Evolutionary conservation across 2,113 vertebrate species (phyloP).

Genomic region (Coturnix japonica): DNA sequence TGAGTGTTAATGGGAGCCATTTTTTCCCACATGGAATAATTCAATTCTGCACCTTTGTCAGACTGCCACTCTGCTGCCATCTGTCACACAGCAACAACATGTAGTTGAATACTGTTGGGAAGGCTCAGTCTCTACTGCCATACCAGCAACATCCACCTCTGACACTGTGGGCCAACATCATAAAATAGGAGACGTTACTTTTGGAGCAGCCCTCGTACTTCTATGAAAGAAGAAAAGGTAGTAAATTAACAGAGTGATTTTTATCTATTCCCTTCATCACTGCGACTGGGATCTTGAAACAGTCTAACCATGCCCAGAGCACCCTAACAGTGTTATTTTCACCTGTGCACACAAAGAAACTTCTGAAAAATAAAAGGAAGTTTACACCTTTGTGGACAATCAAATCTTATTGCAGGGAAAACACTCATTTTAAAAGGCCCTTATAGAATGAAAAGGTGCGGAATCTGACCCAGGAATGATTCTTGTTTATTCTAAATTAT

Average conservation of each 20-base stretch:
- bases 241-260: constrained; percentile 20
- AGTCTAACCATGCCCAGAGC: constrained; percentile 42
- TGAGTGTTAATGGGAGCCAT: no score
- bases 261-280: constrained; percentile 36
- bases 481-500: constrained; percentile 14
- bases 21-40: no score
- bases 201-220: background rate
- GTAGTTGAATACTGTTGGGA: no score
- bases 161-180: background rate
- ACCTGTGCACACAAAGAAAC: constrained; percentile 25
- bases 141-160: background rate
- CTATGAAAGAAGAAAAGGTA: background rate
- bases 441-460: background rate
- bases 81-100: no score
- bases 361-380: constrained; percentile 46
- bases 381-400: constrained; percentile 50
- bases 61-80: no score
- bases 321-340: constrained; percentile 50
- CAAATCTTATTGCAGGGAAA: constrained; percentile 38
- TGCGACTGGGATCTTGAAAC: constrained; percentile 16
- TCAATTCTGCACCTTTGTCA: no score
- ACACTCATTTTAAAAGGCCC: constrained; percentile 6
- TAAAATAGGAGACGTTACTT: background rate
- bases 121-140: background rate
- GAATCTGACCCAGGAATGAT: background rate